A percentile compares a stretch with the other conserved stretches of the same genome.
Conservation (phyloP, 2,888 invertebrate species). For the Thera britannica region DNA sequence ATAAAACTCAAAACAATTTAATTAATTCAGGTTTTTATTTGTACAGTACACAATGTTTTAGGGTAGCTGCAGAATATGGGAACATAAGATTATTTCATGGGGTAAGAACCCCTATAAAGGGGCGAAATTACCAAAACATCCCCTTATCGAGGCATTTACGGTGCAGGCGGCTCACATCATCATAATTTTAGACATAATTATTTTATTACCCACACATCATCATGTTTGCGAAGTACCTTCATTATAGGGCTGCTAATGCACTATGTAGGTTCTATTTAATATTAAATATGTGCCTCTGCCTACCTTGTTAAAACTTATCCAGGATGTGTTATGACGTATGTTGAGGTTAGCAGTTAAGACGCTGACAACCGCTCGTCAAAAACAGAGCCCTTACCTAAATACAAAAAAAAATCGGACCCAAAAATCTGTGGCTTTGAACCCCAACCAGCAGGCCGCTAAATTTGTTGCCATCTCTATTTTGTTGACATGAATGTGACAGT, state of each 20-base stretch:
- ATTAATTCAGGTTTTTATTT: not conserved
- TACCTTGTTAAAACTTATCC: not conserved
- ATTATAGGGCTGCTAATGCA: not conserved
- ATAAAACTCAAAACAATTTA: not conserved
- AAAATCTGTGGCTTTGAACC: too few species aligned
- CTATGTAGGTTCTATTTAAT: not conserved
- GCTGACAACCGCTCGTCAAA: too few species aligned
- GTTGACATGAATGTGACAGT: too few species aligned
- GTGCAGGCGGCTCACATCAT: slow-evolving; percentile 28
- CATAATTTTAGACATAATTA: slow-evolving; percentile 23
- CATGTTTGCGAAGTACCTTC: not conserved
- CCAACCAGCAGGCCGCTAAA: too few species aligned
- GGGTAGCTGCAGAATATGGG: slow-evolving; percentile 24
- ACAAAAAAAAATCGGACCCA: too few species aligned
- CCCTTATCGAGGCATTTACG: slow-evolving; percentile 36
- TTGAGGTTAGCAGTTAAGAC: too few species aligned
- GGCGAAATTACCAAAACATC: slow-evolving; percentile 38
- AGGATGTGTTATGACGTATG: not conserved
- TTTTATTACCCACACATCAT: slow-evolving; percentile 23
- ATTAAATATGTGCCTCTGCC: not conserved
- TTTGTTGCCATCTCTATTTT: too few species aligned
- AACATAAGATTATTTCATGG: slow-evolving; percentile 41
- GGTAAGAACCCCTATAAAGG: slow-evolving; percentile 37
- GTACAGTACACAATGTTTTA: slow-evolving; percentile 9
- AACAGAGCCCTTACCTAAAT: too few species aligned